These are phyloP conservation scores for Zingel zingel DNA, from an alignment of 2,113 vertebrate genomes.

Conservation along the genomic window DNA sequence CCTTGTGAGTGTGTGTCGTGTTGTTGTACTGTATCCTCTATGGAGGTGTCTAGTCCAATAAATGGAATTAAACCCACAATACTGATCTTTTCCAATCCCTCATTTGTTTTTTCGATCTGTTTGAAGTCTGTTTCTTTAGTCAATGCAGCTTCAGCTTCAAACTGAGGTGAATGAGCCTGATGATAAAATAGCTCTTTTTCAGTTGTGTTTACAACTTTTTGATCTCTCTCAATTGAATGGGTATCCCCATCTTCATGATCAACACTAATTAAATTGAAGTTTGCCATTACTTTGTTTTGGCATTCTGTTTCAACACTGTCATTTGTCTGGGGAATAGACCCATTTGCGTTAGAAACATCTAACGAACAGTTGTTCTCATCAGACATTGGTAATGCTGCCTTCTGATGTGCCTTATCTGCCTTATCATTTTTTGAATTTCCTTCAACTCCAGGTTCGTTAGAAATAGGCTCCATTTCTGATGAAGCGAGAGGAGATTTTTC, in stretches of 20 bases:
- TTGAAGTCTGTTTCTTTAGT: constrained; percentile 8
- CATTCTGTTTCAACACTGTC: constrained; percentile 9
- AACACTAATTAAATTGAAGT: not conserved
- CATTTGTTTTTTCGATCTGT: not conserved
- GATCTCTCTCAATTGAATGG: constrained; percentile 5
- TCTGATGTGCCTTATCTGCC: not conserved
- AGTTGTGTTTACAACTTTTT: constrained; percentile 10
- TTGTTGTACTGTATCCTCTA: not conserved
- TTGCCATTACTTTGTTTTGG: not conserved
- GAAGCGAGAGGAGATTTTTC: constrained; percentile 6
- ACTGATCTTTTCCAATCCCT: not conserved
- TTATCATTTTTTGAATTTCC: not conserved
- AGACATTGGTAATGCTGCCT: not conserved
- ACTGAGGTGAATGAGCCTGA: not conserved
- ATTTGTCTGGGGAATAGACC: constrained; percentile 1
- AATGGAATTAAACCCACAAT: constrained; percentile 40
- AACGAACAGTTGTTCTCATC: constrained; percentile 4
- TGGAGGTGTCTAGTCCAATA: constrained; percentile 29
- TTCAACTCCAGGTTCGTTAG: constrained; percentile 2
- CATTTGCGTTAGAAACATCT: not conserved
- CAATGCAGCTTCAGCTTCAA: not conserved
- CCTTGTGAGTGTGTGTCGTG: not conserved
- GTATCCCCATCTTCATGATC: constrained; percentile 19
- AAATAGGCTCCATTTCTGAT: constrained; percentile 3
- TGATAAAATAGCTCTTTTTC: constrained; percentile 9